These are phyloP conservation scores for Salvelinus namaycush DNA, from an alignment of 2,113 vertebrate species.

Conservation along the genomic window DNA sequence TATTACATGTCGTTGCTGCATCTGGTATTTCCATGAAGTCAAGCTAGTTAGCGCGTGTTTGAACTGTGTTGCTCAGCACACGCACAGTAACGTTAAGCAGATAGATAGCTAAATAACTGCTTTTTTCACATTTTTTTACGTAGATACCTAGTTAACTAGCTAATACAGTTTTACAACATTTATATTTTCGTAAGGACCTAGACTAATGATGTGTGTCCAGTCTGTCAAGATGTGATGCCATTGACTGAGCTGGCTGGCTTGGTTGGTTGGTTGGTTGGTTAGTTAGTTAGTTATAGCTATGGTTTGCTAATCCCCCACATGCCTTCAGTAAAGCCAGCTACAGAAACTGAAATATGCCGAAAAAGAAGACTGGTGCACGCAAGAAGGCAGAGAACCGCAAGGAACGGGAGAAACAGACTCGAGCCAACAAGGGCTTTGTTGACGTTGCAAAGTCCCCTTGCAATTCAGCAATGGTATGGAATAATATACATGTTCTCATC, in stretches of 20 bases:
- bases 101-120: too few species aligned
- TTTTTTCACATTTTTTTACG: too few species aligned
- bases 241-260: not conserved
- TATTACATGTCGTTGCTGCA: not conserved
- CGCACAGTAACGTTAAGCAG: too few species aligned
- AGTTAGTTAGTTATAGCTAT: not conserved
- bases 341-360: slow-evolving; percentile 81
- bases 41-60: not conserved
- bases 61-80: too few species aligned
- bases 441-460: slow-evolving; percentile 96
- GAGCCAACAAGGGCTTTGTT: slow-evolving; percentile 83
- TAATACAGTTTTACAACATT: not conserved
- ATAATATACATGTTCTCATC: not conserved
- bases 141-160: too few species aligned
- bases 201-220: too few species aligned
- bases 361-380: slow-evolving; percentile 96
- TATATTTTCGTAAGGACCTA: not conserved
- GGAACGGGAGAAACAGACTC: slow-evolving; percentile 90
- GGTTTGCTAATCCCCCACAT: not conserved
- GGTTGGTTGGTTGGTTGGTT: not conserved
- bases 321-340: not conserved
- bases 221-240: not conserved
- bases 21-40: not conserved
- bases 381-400: slow-evolving; percentile 96
- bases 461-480: slow-evolving; percentile 86